Evolutionary conservation across 2,888 invertebrate genomes (phyloP), one percentile per base, ranked within the genome.

Genomic region (Sarcophaga caerulescens): DNA sequence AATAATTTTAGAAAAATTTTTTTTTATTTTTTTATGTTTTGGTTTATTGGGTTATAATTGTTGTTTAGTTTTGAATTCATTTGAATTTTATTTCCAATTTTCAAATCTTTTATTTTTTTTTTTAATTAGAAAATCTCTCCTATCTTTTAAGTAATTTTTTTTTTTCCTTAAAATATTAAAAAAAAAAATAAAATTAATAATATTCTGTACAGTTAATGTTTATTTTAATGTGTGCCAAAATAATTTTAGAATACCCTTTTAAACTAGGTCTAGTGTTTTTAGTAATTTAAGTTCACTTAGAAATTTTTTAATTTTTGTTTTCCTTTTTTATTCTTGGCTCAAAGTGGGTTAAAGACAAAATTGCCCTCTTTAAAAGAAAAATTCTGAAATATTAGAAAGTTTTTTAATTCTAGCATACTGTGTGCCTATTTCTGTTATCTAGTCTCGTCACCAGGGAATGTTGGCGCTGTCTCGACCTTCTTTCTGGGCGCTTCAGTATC

Each of bases 101-200:
- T 11, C 17, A 44, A 19, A 5, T n/a, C n/a, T n/a, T n/a, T n/a
- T n/a, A 47, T 69, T 70, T 21, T 12, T 19, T 44, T 71, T 60
- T 52, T 83, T 71, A 65, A 19, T n/a, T 74, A 62, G 87, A 85
- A 86, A 87, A 88, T 87, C 88, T 88, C 88, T 88, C 87, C 88
- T 85, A 52, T 68, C 65, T 74, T 14, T 35, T n/a, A 47, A 79
- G 25, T 21, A 12, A 75, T 45, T 71, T 57, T 57, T 21, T 21
- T 65, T 59, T 21, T 52, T 17, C n/a, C 59, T 75, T 21, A 10
- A 60, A 66, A 12, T 35, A 21, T 62, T 66, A 12, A 35, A 68
- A 44, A 62, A 57, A 52, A 44, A 62, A 45, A 35, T n/a, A 6
- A 35, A 35, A 35, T 35, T 35, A 35, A 35, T 47, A 47, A 52